phyloP scores from a whole-genome alignment of 2,113 vertebrate genomes.

The Aphyosemion australe region DNA sequence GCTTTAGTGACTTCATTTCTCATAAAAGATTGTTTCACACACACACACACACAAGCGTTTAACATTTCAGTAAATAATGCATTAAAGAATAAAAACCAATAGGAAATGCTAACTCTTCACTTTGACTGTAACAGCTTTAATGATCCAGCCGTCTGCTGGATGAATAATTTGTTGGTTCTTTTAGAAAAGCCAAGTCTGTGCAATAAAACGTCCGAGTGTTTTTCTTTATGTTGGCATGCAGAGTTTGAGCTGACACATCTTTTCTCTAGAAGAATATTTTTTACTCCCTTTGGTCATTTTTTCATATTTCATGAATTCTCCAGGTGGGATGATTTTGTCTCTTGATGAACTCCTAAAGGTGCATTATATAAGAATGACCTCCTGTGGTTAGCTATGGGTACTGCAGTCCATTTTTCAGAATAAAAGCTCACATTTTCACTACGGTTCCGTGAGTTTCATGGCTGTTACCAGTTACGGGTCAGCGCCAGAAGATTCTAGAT shows the following conservation, averaged over 20 bases:
- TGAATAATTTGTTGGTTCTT: conserved; percentile 40
- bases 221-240: conserved; percentile 9
- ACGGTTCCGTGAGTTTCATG: no score
- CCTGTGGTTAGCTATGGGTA: no score
- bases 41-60: neutral
- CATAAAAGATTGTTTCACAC: conserved; percentile 8
- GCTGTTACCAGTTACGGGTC: no score
- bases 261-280: conserved; percentile 30
- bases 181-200: conserved; percentile 28
- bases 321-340: no score
- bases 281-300: no score
- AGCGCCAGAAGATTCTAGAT: no score
- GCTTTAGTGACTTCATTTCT: conserved; percentile 23
- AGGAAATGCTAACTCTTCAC: conserved; percentile 8
- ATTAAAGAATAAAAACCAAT: conserved; percentile 17
- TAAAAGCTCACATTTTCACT: no score
- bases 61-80: conserved; percentile 24
- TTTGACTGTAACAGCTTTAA: conserved; percentile 27
- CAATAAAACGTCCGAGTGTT: conserved; percentile 15
- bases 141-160: conserved; percentile 10
- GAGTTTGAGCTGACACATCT: conserved; percentile 36
- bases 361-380: no score
- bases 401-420: no score
- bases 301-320: no score
- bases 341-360: no score